Conservation (phyloP, 2,113 vertebrate species). For the Ramphastos sulfuratus region DNA sequence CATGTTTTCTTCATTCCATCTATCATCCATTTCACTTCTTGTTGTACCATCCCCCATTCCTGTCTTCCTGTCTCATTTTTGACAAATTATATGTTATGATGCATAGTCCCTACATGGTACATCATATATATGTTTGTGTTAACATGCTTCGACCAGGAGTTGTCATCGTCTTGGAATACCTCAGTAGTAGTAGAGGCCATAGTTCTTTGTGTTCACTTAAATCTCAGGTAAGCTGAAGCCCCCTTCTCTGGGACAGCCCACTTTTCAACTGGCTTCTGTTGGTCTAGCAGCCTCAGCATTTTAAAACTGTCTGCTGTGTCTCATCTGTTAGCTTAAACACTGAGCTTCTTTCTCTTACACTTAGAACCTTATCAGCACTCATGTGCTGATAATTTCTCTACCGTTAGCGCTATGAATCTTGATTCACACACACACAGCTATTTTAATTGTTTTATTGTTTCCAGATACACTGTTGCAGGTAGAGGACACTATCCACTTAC, state of each 20-base stretch:
- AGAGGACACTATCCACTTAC: background rate
- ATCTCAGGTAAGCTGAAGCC: background rate
- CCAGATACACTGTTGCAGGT: background rate
- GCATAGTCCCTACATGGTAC: background rate
- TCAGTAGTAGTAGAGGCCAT: background rate
- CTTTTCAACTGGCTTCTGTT: background rate
- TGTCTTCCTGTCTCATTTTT: background rate
- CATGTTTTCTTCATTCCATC: background rate
- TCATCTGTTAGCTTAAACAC: background rate
- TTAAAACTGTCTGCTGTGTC: background rate
- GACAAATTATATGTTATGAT: too few species aligned
- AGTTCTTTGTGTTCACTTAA: background rate
- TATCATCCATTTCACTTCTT: background rate
- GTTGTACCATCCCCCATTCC: background rate
- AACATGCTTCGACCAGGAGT: background rate
- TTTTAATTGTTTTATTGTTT: background rate
- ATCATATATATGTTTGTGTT: fast-evolving
- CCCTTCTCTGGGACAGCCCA: background rate
- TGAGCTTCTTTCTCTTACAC: background rate
- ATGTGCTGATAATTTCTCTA: background rate
- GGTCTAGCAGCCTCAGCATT: background rate
- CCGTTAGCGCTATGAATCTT: background rate
- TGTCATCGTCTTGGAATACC: background rate
- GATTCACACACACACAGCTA: background rate
- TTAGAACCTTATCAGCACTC: background rate